Conservation (phyloP, 2,888 invertebrate species). For the Pheosia gnoma region DNA sequence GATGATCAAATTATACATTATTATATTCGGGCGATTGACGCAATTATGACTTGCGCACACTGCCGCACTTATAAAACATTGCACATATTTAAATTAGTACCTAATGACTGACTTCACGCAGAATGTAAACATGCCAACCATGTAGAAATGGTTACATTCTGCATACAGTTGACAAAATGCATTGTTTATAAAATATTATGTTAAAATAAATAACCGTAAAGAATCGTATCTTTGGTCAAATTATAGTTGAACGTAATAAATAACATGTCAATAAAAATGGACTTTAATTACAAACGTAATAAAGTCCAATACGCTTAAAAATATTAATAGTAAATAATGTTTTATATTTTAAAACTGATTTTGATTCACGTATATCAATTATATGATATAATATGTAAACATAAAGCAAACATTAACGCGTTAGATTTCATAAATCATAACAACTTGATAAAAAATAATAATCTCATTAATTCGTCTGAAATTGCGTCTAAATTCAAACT, state of each 20-base stretch:
- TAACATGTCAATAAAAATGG: not conserved
- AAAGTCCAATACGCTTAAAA: constrained; percentile 1
- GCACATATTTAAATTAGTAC: not conserved
- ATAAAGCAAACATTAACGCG: constrained; percentile 1
- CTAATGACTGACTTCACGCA: not conserved
- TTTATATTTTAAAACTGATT: not conserved
- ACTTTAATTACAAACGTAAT: not conserved
- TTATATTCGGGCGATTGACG: constrained; percentile 1
- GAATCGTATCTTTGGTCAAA: constrained; percentile 3
- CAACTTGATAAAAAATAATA: not conserved
- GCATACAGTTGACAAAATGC: not conserved
- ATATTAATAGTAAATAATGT: not conserved
- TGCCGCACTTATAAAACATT: constrained; percentile 1
- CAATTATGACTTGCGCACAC: not conserved
- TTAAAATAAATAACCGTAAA: constrained; percentile 2
- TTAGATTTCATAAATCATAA: not conserved
- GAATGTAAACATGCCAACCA: not conserved
- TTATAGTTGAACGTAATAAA: not conserved
- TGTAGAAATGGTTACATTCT: not conserved
- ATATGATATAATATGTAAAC: not conserved
- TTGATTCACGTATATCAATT: not conserved
- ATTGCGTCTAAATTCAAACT: constrained; percentile 14
- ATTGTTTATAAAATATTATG: constrained; percentile 1
- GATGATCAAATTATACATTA: not conserved
- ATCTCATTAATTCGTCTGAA: constrained; percentile 6